phyloP scores from a whole-genome alignment of 92 coral and sea anemone genomes.

The Palythoa caribaeorum region DNA sequence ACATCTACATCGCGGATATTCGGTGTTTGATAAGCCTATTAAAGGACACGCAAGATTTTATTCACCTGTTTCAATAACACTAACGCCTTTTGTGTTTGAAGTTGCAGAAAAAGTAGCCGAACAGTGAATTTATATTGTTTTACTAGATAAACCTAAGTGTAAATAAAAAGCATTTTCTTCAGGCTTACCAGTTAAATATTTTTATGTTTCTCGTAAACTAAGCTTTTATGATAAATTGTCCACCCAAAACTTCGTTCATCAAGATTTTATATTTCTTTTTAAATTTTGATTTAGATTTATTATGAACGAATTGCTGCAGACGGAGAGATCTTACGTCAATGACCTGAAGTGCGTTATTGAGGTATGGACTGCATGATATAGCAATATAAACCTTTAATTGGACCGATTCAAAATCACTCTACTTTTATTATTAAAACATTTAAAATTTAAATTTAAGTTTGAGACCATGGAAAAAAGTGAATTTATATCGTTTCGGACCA shows the following conservation, averaged over 20 bases:
- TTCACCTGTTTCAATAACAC: too few relatives aligned
- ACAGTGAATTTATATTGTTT: too few relatives aligned
- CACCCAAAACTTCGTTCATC: too few relatives aligned
- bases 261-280: background rate
- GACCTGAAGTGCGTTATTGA: slow-evolving; percentile 96
- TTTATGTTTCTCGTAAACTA: background rate
- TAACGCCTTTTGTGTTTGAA: too few relatives aligned
- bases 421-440: background rate
- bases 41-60: too few relatives aligned
- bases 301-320: slow-evolving; percentile 95
- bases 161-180: background rate
- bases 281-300: slow-evolving; percentile 74
- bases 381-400: background rate
- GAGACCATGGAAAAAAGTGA: too few relatives aligned
- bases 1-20: too few relatives aligned
- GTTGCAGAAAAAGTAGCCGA: too few relatives aligned
- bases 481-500: too few relatives aligned
- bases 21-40: too few relatives aligned
- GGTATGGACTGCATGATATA: slow-evolving; percentile 54
- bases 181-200: background rate
- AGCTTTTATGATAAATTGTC: too few relatives aligned
- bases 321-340: slow-evolving; percentile 94
- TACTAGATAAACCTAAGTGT: background rate
- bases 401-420: background rate
- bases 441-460: background rate